Base-by-base conservation (phyloP, 1,140 invertebrate species). In the Ooceraea biroi region DNA sequence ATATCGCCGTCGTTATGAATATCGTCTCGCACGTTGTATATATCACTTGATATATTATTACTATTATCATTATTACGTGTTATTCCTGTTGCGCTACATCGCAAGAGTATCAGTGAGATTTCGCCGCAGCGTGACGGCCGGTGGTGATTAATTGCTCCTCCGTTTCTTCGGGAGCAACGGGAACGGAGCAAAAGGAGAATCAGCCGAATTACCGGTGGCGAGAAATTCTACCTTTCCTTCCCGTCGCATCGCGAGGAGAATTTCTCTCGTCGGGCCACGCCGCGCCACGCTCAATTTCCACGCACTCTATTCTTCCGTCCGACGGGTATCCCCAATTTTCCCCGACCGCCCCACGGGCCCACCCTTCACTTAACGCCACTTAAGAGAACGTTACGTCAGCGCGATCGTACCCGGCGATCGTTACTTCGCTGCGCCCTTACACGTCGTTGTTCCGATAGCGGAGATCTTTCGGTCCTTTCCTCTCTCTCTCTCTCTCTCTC, bases 371-470 rank as follows among this genome's bases (percentile, higher is more conserved):
- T 82, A 82, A 82, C 68, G 78, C 78, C 78, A 82, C 78, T 82
- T 82, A 82, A 82, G 78, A 74, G 71, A 82, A 60, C 68, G 78
- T 82, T 82, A 82, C 78, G 65, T 80, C 76, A 80, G 76, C 78
- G 76, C 78, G 78, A 72, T 71, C 77, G 73, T 19, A 66, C n/a
- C 65, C n/a, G 36, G 50, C 77, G 63, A 82, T 82, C 71, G 78
- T 82, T 74, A 82, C 82, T 65, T 27, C 74, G 61, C 36, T 65
- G 69, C 80, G 60, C 41, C 44, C 44, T 52, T 69, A 41, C 52
- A 84, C 63, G 65, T 58, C 65, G 65, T 80, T 77, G 52, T 84
- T 77, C 82, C 82, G 82, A 84, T 84, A 84, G 78, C 82, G 73
- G 74, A 84, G 74, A 84, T 68, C 52, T 78, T 55, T 60, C 68